Conservation (phyloP, 2,888 invertebrate genomes). For the Enchytraeus crypticus region DNA sequence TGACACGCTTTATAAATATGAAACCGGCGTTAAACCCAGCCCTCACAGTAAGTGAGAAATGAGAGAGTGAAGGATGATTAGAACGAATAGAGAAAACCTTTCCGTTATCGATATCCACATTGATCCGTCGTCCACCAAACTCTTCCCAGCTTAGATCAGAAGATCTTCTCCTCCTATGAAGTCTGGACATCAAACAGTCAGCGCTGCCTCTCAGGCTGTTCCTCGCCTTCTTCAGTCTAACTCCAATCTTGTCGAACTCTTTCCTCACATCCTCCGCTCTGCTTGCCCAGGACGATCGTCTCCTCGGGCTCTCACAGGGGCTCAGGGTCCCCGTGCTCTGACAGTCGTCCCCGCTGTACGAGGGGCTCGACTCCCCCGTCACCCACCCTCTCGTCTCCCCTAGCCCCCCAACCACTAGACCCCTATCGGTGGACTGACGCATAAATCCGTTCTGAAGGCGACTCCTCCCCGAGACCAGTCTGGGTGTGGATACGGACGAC, state of each 20-base stretch:
- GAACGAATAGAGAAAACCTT: no score
- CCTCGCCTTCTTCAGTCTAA: not conserved
- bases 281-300: not conserved
- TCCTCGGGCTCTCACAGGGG: not conserved
- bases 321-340: not conserved
- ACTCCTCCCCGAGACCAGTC: not conserved
- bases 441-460: not conserved
- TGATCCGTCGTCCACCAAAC: not conserved
- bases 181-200: slow-evolving; percentile 3
- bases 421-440: not conserved
- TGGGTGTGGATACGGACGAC: not conserved
- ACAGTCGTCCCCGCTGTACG: not conserved
- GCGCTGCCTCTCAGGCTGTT: slow-evolving; percentile 5
- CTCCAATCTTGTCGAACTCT: not conserved
- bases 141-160: not conserved
- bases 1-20: no score
- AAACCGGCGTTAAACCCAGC: no score
- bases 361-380: not conserved
- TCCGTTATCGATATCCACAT: not conserved
- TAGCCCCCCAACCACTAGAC: no score
- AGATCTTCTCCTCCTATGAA: not conserved
- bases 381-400: not conserved
- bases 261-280: not conserved
- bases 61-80: no score
- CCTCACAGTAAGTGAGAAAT: no score